Evolutionary conservation across 2,888 invertebrate genomes (phyloP), one percentile per base, ranked within the genome.

Genomic region (Melanotus villosus): DNA sequence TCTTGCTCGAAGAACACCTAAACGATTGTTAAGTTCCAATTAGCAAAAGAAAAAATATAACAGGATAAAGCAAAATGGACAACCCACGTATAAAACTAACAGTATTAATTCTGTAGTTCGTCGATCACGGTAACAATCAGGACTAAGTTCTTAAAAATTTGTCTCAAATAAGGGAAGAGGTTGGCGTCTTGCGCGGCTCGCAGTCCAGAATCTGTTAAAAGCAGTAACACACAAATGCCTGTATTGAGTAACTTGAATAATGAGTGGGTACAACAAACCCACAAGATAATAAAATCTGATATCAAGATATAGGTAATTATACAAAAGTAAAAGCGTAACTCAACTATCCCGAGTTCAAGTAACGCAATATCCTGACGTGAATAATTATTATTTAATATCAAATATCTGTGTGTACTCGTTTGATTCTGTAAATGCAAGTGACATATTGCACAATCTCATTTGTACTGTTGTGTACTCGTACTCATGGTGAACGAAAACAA

Each of bases 241-340:
- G 45, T 18, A 45, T 59, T 43, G 43, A 32, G 59, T 32, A 59
- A 59, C 45, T 45, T 59, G 59, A 30, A 59, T 38, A 38, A 38
- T 32, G 59, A 59, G 59, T 59, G 59, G 59, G 59, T 32, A 59
- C 59, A 32, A 12, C 19, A 45, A 59, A 32, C 45, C 32, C 58
- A 41, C 58, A 16, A 59, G 59, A 59, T 30, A 43, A 41, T 43
- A 43, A 43, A 45, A 43, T 30, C 30, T 59, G 59, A 59, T 59
- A 59, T 58, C 59, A 45, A 59, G 45, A 60, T 50, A 32, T 50
- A 50, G n/a, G n/a, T n/a, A 26, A 52, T 52, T 52, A 32, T 36
- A 50, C 43, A 50, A 60, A 36, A 19, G 32, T 36, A 47, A 36
- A 50, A 60, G 21, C 47, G 60, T 60, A 47, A 47, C 47, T 47